These are phyloP conservation scores for Linnaemya tessellans DNA, from an alignment of 2,888 invertebrate genomes.

Conservation along the genomic window DNA sequence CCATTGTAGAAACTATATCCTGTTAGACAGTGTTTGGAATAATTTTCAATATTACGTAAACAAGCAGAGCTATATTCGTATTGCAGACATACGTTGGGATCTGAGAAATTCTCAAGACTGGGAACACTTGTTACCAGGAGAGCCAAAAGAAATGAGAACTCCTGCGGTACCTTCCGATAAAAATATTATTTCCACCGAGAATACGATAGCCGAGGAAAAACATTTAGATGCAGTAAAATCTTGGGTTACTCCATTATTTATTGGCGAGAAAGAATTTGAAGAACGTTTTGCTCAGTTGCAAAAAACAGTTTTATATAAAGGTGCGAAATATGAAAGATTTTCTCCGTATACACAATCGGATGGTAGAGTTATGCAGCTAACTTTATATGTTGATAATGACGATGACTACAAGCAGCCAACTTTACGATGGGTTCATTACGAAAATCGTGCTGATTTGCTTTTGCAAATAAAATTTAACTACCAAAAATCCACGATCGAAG, in stretches of 20 bases:
- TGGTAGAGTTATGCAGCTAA: constrained; percentile 84
- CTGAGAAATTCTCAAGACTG: constrained; percentile 86
- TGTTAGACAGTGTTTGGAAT: constrained; percentile 94
- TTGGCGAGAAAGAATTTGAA: constrained; percentile 86
- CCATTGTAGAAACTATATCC: constrained; percentile 86
- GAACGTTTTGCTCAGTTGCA: constrained; percentile 90
- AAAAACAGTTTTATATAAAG: constrained; percentile 88
- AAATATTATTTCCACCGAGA: constrained; percentile 83
- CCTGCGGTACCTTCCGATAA: constrained; percentile 83
- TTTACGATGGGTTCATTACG: constrained; percentile 86
- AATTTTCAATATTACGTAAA: constrained; percentile 93
- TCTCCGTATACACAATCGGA: constrained; percentile 90
- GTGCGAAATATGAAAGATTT: constrained; percentile 89
- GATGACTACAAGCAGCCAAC: constrained; percentile 79
- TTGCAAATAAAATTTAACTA: constrained; percentile 85
- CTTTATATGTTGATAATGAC: constrained; percentile 76
- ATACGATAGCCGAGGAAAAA: constrained; percentile 85
- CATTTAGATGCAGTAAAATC: constrained; percentile 90
- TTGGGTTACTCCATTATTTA: constrained; percentile 88
- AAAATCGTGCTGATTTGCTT: constrained; percentile 88
- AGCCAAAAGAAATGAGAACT: constrained; percentile 85
- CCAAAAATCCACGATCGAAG: constrained; percentile 84
- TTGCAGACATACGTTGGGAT: constrained; percentile 86
- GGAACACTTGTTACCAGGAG: constrained; percentile 90
- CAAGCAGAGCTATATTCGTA: constrained; percentile 85